phyloP scores from a whole-genome alignment of 1,140 invertebrate species.

The Anastrepha obliqua region DNA sequence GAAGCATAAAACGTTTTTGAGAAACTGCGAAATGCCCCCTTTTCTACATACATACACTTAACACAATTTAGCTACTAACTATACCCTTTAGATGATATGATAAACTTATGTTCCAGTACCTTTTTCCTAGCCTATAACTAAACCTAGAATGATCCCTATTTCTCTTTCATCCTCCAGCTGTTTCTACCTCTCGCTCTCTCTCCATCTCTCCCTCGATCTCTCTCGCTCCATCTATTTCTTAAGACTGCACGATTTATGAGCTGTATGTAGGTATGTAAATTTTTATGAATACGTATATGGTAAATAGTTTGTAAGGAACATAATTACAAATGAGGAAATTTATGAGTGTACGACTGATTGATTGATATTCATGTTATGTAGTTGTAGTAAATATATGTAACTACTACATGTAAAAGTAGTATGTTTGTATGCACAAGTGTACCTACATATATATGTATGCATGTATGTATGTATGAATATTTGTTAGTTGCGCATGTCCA shows the following conservation, averaged over 20 bases:
- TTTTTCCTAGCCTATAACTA: conserved; percentile 36
- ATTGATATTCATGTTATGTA: not conserved
- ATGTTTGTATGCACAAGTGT: not conserved
- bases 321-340: conserved; percentile 58
- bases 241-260: not conserved
- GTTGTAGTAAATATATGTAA: not conserved
- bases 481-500: not conserved
- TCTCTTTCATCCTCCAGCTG: not conserved
- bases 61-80: conserved; percentile 23
- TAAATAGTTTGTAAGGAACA: conserved; percentile 55
- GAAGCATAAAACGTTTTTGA: not conserved
- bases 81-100: conserved; percentile 50
- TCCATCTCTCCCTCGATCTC: not conserved
- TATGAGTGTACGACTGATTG: conserved; percentile 7
- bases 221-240: not conserved
- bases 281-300: conserved; percentile 21
- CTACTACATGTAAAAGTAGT: not conserved
- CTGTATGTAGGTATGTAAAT: conserved; percentile 41
- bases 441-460: not conserved
- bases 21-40: not conserved
- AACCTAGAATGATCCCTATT: conserved; percentile 25
- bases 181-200: not conserved
- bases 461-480: not conserved
- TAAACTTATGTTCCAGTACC: conserved; percentile 33
- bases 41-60: conserved; percentile 12